Conservation (phyloP, 2,888 invertebrate genomes). For the Emmelina monodactyla region DNA sequence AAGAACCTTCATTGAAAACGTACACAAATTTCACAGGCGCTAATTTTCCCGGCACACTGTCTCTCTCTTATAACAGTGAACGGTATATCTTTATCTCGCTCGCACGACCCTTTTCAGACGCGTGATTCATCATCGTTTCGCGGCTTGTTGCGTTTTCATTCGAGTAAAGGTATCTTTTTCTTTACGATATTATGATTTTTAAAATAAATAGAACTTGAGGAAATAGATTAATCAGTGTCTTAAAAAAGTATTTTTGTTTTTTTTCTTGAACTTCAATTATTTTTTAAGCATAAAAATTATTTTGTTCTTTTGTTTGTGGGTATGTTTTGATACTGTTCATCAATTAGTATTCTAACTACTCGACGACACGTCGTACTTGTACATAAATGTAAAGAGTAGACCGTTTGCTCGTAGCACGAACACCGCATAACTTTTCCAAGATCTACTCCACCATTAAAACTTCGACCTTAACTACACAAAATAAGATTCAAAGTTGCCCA, state of each 20-base stretch:
- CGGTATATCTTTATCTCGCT: slow-evolving; percentile 29
- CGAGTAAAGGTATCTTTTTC: too few relatives aligned
- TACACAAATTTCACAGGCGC: slow-evolving; percentile 64
- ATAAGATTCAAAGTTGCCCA: slow-evolving; percentile 51
- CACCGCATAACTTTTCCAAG: slow-evolving; percentile 52
- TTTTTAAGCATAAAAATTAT: too few relatives aligned
- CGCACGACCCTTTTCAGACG: slow-evolving; percentile 43
- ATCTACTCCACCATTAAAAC: slow-evolving; percentile 30
- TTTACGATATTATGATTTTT: too few relatives aligned
- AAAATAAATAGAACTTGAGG: too few relatives aligned
- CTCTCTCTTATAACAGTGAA: slow-evolving; percentile 27
- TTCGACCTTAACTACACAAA: slow-evolving; percentile 42
- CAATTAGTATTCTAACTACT: slow-evolving; percentile 66
- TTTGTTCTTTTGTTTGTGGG: too few relatives aligned
- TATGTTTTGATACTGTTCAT: slow-evolving; percentile 23
- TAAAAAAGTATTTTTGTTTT: too few relatives aligned
- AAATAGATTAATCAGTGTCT: too few relatives aligned
- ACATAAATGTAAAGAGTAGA: slow-evolving; percentile 65
- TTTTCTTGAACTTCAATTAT: too few relatives aligned
- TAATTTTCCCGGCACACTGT: slow-evolving; percentile 46
- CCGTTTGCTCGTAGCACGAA: slow-evolving; percentile 52
- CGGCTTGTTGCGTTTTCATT: slow-evolving; percentile 64
- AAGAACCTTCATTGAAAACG: slow-evolving; percentile 64
- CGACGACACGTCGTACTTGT: slow-evolving; percentile 59
- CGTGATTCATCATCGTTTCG: slow-evolving; percentile 66